A percentile compares a stretch with the other conserved stretches of the same genome.
These are phyloP conservation scores for Acanthiza pusilla DNA, from an alignment of 2,797 vertebrate species.

Conservation along the genomic window DNA sequence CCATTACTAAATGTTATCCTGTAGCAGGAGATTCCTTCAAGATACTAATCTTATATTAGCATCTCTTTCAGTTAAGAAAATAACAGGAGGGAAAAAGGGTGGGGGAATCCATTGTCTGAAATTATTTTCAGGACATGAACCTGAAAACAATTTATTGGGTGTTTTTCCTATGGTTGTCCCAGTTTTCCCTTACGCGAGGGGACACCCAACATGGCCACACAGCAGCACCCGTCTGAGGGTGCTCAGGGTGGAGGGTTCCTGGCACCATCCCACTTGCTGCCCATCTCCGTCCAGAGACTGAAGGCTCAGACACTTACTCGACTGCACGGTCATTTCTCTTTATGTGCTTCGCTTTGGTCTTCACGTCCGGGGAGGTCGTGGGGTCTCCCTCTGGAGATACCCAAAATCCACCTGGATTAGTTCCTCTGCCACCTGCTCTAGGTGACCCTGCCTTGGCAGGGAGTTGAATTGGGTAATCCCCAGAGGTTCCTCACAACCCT, in stretches of 20 bases:
- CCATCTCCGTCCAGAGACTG: fast-evolving
- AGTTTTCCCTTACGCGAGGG: background rate
- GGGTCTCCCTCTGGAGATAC: background rate
- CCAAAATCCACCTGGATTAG: background rate
- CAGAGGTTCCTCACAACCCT: background rate
- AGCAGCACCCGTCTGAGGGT: background rate
- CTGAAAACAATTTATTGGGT: background rate
- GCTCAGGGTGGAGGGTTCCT: background rate
- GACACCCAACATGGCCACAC: fast-evolving
- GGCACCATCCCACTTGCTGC: fast-evolving
- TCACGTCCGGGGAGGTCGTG: background rate
- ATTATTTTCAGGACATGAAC: background rate
- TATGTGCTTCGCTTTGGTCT: fast-evolving
- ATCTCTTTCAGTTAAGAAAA: background rate
- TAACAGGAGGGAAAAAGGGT: background rate
- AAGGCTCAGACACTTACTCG: background rate
- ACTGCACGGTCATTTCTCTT: background rate
- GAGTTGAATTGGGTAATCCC: background rate
- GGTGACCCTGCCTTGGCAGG: background rate
- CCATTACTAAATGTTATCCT: background rate
- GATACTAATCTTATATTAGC: background rate
- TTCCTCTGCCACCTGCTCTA: background rate
- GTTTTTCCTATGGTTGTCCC: background rate
- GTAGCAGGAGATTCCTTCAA: background rate
- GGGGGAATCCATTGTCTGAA: background rate